Evolutionary conservation across 1,140 invertebrate genomes (phyloP), one percentile per base, ranked within the genome.

Genomic region (Antheraea pernyi): DNA sequence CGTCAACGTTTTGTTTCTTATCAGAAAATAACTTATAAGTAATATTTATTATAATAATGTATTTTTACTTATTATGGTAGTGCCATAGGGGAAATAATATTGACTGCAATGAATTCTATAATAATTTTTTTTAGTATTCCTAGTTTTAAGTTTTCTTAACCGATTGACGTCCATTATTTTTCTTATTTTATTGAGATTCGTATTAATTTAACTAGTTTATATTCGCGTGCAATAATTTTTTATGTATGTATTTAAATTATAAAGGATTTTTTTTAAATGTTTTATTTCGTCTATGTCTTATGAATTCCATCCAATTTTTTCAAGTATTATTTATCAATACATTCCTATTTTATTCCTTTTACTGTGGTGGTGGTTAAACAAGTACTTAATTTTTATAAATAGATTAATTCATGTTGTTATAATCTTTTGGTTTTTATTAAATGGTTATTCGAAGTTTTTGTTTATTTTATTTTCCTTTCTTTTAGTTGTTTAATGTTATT

Each of bases 341-440:
- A 75, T 72, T 72, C 69, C 78, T 68, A 70, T 61, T 62, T 58
- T 73, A 65, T 72, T 71, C 58, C 67, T 74, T 68, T 7, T 67
- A 59, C 72, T 80, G 48, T 75, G 89, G 86, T 91, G 85, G 74
- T 71, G 86, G 88, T 87, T 83, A 79, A 73, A 74, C 71, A 72
- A 71, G 78, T 84, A 85, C 81, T 87, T 85, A 86, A 81, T 73
- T 77, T 79, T 80, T 64, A 70, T 82, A 76, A 74, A 82, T 79
- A 76, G 66, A 75, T 73, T 61, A 74, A 76, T 80, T 76, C 65
- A 77, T 39, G 67, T 84, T 88, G 82, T 87, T 88, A 73, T 87
- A 82, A 80, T 82, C 68, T 77, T 88, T 90, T 89, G 79, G 76
- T 87, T 91, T 89, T 88, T 80, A 91, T 89, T 90, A 91, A 91